A percentile compares a stretch with the other conserved stretches of the same genome.
Conservation (phyloP, 2,888 invertebrate genomes). For the Epicampocera succincta region DNA sequence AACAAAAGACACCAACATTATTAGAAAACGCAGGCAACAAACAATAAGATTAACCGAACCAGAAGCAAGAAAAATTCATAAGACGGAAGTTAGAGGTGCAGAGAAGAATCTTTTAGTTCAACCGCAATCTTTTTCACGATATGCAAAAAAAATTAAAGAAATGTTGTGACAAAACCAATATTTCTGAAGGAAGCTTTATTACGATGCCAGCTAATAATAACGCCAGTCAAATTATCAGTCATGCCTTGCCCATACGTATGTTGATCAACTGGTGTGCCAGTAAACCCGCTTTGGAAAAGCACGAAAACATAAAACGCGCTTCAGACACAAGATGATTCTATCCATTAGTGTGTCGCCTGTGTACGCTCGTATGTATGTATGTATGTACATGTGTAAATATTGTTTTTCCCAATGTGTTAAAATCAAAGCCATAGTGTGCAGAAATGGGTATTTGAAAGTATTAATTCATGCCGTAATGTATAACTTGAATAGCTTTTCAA, state of each 20-base stretch:
- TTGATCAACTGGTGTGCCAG: not conserved
- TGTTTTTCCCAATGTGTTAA: constrained; percentile 63
- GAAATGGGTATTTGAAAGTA: not conserved
- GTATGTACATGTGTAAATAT: too few species aligned
- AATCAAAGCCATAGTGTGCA: constrained; percentile 32
- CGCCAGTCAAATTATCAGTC: constrained; percentile 50
- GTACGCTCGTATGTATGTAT: too few species aligned
- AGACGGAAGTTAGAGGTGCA: not conserved
- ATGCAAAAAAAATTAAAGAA: not conserved
- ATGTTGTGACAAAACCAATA: constrained; percentile 19
- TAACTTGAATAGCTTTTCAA: too few species aligned
- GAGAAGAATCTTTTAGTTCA: constrained; percentile 15
- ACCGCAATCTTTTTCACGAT: constrained; percentile 48
- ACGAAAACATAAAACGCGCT: constrained; percentile 22
- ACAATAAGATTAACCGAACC: constrained; percentile 17
- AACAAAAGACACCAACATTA: constrained; percentile 10
- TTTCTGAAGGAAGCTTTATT: constrained; percentile 50
- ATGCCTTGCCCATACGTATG: not conserved
- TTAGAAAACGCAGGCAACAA: constrained; percentile 43
- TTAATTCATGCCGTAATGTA: not conserved
- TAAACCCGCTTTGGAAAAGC: constrained; percentile 28
- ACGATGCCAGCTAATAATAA: constrained; percentile 59
- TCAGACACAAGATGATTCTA: constrained; percentile 26
- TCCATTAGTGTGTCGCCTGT: constrained; percentile 34
- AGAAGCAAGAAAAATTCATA: not conserved